Percentiles rank a stretch among this genome's conserved stretches.
These are phyloP conservation scores for Diarsia rubi DNA, from an alignment of 2,888 invertebrate genomes.

Conservation along the genomic window DNA sequence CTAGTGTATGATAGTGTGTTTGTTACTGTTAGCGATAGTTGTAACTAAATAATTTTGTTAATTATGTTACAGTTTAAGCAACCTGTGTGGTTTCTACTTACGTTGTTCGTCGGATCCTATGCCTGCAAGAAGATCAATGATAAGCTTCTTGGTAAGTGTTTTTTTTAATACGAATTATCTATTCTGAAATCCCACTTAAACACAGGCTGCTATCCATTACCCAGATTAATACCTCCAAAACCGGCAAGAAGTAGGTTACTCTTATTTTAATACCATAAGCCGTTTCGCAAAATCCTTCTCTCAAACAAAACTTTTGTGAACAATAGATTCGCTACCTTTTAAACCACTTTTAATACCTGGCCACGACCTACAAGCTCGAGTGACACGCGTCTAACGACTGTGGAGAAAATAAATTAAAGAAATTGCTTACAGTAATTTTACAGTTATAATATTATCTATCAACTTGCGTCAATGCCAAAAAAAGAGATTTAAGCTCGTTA, in stretches of 20 bases:
- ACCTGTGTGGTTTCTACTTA: constrained; percentile 25
- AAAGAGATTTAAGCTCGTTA: no score
- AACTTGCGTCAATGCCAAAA: no score
- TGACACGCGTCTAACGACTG: neutral
- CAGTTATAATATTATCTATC: no score
- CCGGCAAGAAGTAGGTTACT: neutral
- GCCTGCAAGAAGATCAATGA: neutral
- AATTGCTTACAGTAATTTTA: neutral
- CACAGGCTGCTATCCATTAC: neutral
- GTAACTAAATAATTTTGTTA: neutral
- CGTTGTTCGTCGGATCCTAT: constrained; percentile 17
- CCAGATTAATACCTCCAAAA: neutral
- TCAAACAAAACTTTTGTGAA: constrained; percentile 8
- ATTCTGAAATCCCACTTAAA: neutral
- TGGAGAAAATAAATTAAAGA: neutral
- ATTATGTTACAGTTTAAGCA: constrained; percentile 15
- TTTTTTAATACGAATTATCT: neutral
- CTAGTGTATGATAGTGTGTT: neutral
- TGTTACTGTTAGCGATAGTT: neutral
- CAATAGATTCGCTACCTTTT: neutral
- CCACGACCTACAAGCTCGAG: neutral
- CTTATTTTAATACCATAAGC: constrained; percentile 1
- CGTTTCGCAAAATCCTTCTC: neutral
- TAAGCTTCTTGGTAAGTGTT: constrained; percentile 31
- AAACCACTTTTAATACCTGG: neutral